Percentiles rank a stretch among this genome's conserved stretches.
These are phyloP conservation scores for Tricholaema leucomelas DNA, from an alignment of 2,113 vertebrate species.

Conservation along the genomic window DNA sequence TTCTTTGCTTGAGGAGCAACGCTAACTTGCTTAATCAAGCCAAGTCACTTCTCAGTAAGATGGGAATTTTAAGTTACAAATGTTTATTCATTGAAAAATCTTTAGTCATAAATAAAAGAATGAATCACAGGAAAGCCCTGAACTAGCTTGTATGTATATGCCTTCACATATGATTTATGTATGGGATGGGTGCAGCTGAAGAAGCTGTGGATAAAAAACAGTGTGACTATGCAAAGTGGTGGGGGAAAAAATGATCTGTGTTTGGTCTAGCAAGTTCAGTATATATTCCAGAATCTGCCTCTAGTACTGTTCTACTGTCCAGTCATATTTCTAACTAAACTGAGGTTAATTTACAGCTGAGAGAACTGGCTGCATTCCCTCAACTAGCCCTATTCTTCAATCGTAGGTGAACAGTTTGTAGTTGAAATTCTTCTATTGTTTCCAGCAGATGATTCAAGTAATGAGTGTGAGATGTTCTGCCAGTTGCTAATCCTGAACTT, in stretches of 20 bases:
- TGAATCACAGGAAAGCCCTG: background rate
- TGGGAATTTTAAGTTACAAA: background rate
- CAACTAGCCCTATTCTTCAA: background rate
- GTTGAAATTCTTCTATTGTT: constrained; percentile 48
- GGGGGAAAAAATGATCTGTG: background rate
- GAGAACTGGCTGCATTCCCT: background rate
- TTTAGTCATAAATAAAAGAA: background rate
- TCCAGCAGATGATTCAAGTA: constrained; percentile 47
- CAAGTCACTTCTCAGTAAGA: background rate
- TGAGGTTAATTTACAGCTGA: background rate
- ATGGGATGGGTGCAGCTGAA: background rate
- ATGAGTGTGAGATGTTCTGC: background rate
- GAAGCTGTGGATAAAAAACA: background rate
- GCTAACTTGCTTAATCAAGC: background rate
- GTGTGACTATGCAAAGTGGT: background rate
- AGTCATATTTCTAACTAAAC: background rate
- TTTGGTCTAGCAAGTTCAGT: background rate
- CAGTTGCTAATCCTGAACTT: constrained; percentile 11
- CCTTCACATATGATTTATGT: background rate
- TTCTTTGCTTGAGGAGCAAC: background rate
- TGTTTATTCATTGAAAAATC: background rate
- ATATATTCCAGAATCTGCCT: background rate
- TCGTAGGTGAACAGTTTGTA: constrained; percentile 37
- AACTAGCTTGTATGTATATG: background rate
- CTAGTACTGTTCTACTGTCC: background rate